A percentile compares a stretch with the other conserved stretches of the same genome.
These are phyloP conservation scores for Eriocheir sinensis DNA, from an alignment of 1,140 invertebrate species.

Conservation along the genomic window DNA sequence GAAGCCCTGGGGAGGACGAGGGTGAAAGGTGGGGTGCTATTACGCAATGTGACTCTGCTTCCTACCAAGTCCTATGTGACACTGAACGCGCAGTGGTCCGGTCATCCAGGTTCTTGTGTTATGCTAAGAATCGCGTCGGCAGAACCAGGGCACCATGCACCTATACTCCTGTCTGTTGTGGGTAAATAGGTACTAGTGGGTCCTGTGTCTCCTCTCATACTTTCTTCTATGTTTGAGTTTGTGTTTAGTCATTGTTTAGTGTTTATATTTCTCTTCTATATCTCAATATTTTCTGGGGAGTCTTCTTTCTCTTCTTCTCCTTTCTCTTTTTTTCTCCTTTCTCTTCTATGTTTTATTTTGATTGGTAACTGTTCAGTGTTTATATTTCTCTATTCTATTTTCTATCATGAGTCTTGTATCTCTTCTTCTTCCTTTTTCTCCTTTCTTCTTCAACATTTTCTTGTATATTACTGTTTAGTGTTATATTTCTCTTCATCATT, in stretches of 20 bases:
- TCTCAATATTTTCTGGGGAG: no score
- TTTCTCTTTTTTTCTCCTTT: neutral
- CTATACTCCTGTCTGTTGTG: slow-evolving; percentile 52
- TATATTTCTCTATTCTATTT: no score
- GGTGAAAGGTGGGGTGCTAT: neutral
- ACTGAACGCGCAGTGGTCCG: neutral
- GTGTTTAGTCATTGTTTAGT: neutral
- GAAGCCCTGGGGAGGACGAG: neutral
- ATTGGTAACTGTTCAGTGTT: no score
- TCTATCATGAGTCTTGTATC: no score
- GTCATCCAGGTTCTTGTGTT: slow-evolving; percentile 54
- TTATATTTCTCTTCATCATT: neutral
- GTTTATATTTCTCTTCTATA: no score
- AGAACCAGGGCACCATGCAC: slow-evolving; percentile 55
- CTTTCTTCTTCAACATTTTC: neutral
- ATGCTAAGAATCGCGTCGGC: slow-evolving; percentile 52
- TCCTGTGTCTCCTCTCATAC: neutral
- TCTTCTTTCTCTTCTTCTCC: no score
- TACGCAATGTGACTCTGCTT: slow-evolving; percentile 37
- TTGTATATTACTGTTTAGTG: neutral
- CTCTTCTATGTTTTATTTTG: neutral
- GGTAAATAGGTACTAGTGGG: neutral
- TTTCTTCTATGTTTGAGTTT: no score
- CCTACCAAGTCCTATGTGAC: slow-evolving; percentile 42
- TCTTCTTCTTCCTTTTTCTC: no score